phyloP scores from a whole-genome alignment of 2,888 invertebrate species.

The Fissipunctia ypsillon region DNA sequence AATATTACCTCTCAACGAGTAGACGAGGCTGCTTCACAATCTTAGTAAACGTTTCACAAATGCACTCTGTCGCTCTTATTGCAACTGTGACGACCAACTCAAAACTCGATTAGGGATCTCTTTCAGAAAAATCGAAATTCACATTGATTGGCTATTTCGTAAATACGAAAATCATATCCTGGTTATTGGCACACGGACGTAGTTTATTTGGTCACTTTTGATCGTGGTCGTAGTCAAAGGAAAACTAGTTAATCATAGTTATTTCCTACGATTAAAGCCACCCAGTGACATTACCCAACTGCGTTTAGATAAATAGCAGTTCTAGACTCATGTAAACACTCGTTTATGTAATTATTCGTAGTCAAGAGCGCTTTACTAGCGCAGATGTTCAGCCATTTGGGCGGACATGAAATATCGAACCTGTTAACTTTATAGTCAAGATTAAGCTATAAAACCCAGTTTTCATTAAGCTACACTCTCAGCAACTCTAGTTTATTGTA shows the following conservation, averaged over 20 bases:
- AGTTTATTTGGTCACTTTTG: conserved; percentile 42
- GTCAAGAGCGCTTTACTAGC: conserved; percentile 48
- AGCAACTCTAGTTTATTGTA: conserved; percentile 69
- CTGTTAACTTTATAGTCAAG: conserved; percentile 64
- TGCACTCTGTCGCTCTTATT: conserved; percentile 42
- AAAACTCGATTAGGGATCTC: conserved; percentile 33
- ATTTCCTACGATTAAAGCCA: conserved; percentile 40
- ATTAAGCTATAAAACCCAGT: conserved; percentile 63
- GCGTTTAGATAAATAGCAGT: conserved; percentile 50
- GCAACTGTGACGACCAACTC: conserved; percentile 38
- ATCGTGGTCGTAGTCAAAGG: conserved; percentile 41
- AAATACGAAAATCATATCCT: conserved; percentile 50
- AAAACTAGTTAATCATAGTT: conserved; percentile 44
- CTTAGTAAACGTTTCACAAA: conserved; percentile 45
- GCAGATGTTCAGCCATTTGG: conserved; percentile 59
- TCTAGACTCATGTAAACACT: conserved; percentile 58
- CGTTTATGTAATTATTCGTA: conserved; percentile 60
- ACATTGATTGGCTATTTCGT: conserved; percentile 54
- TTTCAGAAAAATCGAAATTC: conserved; percentile 35
- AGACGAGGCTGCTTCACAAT: conserved; percentile 36
- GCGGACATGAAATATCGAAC: conserved; percentile 62
- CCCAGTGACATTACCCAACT: conserved; percentile 31
- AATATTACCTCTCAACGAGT: conserved; percentile 34
- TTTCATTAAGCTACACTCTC: conserved; percentile 68
- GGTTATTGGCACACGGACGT: conserved; percentile 25